Conservation (phyloP, 2,797 vertebrate genomes). For the Euthynnus affinis region DNA sequence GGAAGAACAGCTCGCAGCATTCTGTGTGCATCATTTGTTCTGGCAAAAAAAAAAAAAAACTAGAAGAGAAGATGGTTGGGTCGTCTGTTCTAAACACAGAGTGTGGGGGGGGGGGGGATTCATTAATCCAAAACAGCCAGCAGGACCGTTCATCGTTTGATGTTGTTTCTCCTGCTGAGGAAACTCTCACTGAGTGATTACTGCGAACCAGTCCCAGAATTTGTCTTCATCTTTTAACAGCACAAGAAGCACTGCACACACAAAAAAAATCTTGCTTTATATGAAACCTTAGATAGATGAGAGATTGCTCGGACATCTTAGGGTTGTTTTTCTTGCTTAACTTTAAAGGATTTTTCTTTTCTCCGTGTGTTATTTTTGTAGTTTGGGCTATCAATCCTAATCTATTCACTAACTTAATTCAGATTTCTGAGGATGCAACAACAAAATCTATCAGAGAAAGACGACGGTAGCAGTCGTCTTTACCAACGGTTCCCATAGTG, state of each 20-base stretch:
- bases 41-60: conserved; percentile 36
- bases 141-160: conserved; percentile 13
- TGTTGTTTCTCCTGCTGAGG: conserved; percentile 40
- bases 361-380: background rate
- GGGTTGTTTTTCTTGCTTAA: background rate
- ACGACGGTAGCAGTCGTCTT: background rate
- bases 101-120: conserved; percentile 28
- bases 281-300: background rate
- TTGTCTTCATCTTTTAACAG: conserved; percentile 1
- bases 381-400: background rate
- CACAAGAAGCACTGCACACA: background rate
- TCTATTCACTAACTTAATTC: background rate
- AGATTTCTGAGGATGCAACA: background rate
- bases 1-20: conserved; percentile 26
- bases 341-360: background rate
- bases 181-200: conserved; percentile 26
- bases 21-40: conserved; percentile 46
- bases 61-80: conserved; percentile 14
- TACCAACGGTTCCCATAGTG: background rate
- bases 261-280: background rate
- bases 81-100: conserved; percentile 20
- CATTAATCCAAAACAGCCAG: conserved; percentile 43
- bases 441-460: background rate
- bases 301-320: background rate
- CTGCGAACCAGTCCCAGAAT: conserved; percentile 13